These are phyloP conservation scores for Drosophila birchii DNA, from an alignment of 2,888 invertebrate species.

Conservation along the genomic window DNA sequence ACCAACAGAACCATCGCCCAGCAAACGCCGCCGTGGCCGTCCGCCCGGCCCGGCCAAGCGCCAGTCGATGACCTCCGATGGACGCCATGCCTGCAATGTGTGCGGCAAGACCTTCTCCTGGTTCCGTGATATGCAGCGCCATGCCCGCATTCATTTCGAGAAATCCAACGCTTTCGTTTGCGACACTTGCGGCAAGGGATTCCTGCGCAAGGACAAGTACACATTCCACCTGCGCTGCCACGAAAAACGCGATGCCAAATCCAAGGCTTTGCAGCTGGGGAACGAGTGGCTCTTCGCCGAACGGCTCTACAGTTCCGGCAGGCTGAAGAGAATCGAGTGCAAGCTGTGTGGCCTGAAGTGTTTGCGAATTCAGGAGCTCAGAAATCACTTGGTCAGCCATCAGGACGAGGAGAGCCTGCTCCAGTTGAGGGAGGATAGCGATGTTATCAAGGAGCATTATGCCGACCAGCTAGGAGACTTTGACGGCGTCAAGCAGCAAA, in stretches of 20 bases:
- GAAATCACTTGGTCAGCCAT: slow-evolving; percentile 74
- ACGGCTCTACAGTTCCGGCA: slow-evolving; percentile 72
- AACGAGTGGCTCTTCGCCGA: slow-evolving; percentile 77
- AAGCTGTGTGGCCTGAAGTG: slow-evolving; percentile 79
- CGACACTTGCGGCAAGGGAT: slow-evolving; percentile 70
- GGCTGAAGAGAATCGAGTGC: slow-evolving; percentile 76
- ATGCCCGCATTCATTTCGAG: slow-evolving; percentile 75
- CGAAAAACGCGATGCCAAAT: slow-evolving; percentile 47
- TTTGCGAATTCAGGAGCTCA: slow-evolving; percentile 67
- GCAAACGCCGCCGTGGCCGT: slow-evolving; percentile 68
- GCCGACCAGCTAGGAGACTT: slow-evolving; percentile 49
- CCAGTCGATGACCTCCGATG: slow-evolving; percentile 49
- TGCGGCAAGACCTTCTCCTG: slow-evolving; percentile 82
- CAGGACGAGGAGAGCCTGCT: slow-evolving; percentile 47
- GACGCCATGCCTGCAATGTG: slow-evolving; percentile 74
- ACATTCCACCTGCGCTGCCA: slow-evolving; percentile 71
- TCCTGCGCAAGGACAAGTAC: slow-evolving; percentile 79
- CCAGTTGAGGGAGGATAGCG: slow-evolving; percentile 52
- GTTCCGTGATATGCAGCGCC: slow-evolving; percentile 81
- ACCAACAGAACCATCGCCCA: slow-evolving; percentile 3
- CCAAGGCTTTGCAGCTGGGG: slow-evolving; percentile 38
- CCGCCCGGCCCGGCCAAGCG: slow-evolving; percentile 50
- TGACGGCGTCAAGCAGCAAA: slow-evolving; percentile 57
- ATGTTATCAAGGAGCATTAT: slow-evolving; percentile 64
- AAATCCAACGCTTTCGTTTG: slow-evolving; percentile 63